Percentiles rank a stretch among this genome's conserved stretches.
phyloP scores from a whole-genome alignment of 2,888 invertebrate genomes.

The Nemapogon koenigi region DNA sequence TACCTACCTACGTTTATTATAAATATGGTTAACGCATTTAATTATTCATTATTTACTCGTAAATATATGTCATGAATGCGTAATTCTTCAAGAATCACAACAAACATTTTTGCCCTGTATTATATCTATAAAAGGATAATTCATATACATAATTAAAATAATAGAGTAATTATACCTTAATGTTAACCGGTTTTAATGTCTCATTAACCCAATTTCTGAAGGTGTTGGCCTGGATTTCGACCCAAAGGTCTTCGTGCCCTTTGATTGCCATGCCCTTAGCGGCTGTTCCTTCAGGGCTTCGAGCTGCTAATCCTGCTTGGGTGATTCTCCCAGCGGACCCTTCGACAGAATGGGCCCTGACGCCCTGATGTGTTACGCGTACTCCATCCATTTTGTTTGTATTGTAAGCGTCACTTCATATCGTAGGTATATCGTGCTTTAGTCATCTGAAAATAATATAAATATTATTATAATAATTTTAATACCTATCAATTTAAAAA shows the following conservation, averaged over 20 bases:
- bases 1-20: too few relatives aligned
- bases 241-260: conserved; percentile 94
- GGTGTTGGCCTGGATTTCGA: conserved; percentile 94
- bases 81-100: too few relatives aligned
- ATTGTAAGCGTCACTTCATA: conserved; percentile 20
- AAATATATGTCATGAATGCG: too few relatives aligned
- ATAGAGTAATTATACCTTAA: conserved; percentile 55
- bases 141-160: too few relatives aligned
- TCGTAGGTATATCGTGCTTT: neutral
- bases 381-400: conserved; percentile 55
- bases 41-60: too few relatives aligned
- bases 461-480: neutral
- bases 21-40: too few relatives aligned
- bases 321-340: conserved; percentile 69
- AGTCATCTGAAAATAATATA: neutral
- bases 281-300: conserved; percentile 90
- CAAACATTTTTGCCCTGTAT: too few relatives aligned
- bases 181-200: conserved; percentile 74
- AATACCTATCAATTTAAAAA: neutral
- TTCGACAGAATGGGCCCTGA: conserved; percentile 63
- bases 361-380: conserved; percentile 65
- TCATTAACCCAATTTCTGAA: conserved; percentile 99
- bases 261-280: conserved; percentile 95
- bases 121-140: too few relatives aligned
- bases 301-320: conserved; percentile 83